Percentiles rank a stretch among this genome's conserved stretches.
Conservation (phyloP, 2,797 vertebrate genomes). For the Pelobates cultripes region DNA sequence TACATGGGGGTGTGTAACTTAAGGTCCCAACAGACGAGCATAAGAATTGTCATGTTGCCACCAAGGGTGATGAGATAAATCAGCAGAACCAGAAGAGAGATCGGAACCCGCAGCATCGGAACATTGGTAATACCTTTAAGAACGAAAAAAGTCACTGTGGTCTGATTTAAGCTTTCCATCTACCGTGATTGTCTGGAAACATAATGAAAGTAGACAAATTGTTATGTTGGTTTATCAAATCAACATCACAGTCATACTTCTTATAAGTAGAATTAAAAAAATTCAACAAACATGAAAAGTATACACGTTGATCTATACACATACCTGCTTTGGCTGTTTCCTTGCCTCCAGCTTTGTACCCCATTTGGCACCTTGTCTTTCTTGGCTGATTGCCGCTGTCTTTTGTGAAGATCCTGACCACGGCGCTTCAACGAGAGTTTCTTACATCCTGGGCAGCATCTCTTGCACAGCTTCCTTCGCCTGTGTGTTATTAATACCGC, state of each 20-base stretch:
- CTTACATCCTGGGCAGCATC: too few relatives aligned
- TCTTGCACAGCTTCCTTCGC: too few relatives aligned
- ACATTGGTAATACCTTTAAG: constrained; percentile 27
- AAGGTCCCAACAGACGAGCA: constrained; percentile 14
- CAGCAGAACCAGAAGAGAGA: constrained; percentile 13
- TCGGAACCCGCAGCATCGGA: neutral
- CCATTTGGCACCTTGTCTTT: too few relatives aligned
- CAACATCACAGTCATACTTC: neutral
- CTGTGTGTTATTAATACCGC: too few relatives aligned
- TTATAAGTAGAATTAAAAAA: too few relatives aligned
- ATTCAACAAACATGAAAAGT: too few relatives aligned
- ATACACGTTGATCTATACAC: too few relatives aligned
- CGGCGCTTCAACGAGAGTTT: too few relatives aligned
- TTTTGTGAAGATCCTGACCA: too few relatives aligned
- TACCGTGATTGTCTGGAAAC: neutral
- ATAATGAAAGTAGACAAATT: neutral
- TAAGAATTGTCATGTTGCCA: constrained; percentile 32
- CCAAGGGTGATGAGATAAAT: constrained; percentile 33
- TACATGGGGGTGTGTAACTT: constrained; percentile 36
- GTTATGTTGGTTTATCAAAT: neutral
- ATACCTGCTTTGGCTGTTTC: too few relatives aligned
- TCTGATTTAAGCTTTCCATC: constrained; percentile 18
- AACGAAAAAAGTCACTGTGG: constrained; percentile 18
- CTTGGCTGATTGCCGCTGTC: too few relatives aligned
- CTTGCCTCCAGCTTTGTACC: too few relatives aligned